These are phyloP conservation scores for Ploceus nigricollis DNA, from an alignment of 2,113 vertebrate species.

Conservation along the genomic window DNA sequence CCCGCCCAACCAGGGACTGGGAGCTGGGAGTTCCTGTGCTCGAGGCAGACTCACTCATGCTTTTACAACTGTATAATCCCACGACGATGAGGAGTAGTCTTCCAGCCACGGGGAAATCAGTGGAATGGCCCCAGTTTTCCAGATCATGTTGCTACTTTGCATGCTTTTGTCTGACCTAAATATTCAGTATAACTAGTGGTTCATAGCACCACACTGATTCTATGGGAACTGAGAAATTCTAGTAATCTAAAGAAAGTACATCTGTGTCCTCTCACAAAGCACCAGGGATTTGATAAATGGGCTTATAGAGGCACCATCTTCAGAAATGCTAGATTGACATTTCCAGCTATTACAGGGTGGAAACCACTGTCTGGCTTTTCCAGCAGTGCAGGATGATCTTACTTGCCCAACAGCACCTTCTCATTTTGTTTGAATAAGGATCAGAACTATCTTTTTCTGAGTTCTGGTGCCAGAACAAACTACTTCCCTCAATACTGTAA, in stretches of 20 bases:
- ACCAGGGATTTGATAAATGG: not conserved
- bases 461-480: not conserved
- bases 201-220: not conserved
- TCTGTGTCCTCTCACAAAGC: not conserved
- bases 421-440: not conserved
- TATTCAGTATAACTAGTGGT: not conserved
- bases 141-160: not conserved
- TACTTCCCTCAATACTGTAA: not conserved
- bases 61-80: slow-evolving; percentile 29
- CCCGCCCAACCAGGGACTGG: not conserved
- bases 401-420: not conserved
- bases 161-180: not conserved
- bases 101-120: not conserved
- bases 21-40: slow-evolving; percentile 24
- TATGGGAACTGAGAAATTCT: not conserved
- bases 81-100: not conserved
- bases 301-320: not conserved
- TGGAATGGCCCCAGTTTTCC: not conserved
- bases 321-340: not conserved
- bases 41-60: not conserved
- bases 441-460: not conserved
- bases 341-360: not conserved
- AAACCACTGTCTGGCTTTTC: not conserved
- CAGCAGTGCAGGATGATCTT: not conserved
- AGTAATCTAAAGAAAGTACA: not conserved